Conservation (phyloP, 2,888 invertebrate genomes). For the Thyatira batis region DNA sequence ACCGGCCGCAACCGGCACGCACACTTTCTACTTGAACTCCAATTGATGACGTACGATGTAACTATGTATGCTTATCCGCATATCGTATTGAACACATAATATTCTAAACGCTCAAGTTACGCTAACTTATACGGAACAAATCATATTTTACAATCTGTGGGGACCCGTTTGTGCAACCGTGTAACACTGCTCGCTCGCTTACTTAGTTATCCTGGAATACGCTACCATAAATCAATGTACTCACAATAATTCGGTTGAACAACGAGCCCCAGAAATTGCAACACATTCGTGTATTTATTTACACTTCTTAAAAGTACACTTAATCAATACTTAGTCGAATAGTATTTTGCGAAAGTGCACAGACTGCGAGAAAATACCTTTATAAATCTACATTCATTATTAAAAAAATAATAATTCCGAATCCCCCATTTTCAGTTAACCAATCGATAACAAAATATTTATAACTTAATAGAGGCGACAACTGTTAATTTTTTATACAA, state of each 20-base stretch:
- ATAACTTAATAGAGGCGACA: constrained; percentile 17
- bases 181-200: constrained; percentile 1
- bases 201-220: not conserved
- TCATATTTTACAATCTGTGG: constrained; percentile 27
- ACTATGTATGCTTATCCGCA: not conserved
- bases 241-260: constrained; percentile 17
- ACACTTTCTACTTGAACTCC: not conserved
- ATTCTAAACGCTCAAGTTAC: constrained; percentile 27
- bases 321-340: constrained; percentile 63
- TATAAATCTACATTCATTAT: constrained; percentile 47
- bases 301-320: constrained; percentile 73
- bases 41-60: not conserved
- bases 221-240: constrained; percentile 2
- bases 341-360: constrained; percentile 62
- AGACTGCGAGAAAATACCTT: constrained; percentile 61
- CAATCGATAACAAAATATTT: constrained; percentile 14
- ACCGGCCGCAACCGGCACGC: not conserved
- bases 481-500: constrained; percentile 2
- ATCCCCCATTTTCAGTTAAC: constrained; percentile 27
- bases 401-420: constrained; percentile 45
- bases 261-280: constrained; percentile 26
- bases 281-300: constrained; percentile 70
- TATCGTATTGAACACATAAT: constrained; percentile 35
- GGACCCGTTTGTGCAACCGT: constrained; percentile 11
- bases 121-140: constrained; percentile 33